A percentile compares a stretch with the other conserved stretches of the same genome.
These are phyloP conservation scores for Drosophila tanythrix DNA, from an alignment of 2,888 invertebrate genomes.

Conservation along the genomic window DNA sequence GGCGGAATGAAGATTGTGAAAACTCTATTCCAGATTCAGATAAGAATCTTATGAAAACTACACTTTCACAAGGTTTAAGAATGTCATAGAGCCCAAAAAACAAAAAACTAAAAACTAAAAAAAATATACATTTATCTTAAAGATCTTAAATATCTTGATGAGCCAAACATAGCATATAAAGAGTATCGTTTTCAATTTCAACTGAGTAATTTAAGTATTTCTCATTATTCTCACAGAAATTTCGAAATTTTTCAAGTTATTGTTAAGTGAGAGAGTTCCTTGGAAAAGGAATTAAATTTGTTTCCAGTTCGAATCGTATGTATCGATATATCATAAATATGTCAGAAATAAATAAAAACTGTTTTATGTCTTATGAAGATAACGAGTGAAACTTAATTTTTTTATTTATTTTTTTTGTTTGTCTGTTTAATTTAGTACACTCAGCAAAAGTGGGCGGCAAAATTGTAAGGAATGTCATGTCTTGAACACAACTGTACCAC, in stretches of 20 bases:
- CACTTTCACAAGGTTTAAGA: not conserved
- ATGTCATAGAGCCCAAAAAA: not conserved
- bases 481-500: constrained; percentile 64
- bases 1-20: not conserved
- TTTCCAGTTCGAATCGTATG: not conserved
- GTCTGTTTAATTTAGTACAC: not conserved
- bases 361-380: not conserved
- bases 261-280: not conserved
- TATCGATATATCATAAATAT: not conserved
- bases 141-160: not conserved
- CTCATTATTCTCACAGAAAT: not conserved
- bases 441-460: not conserved
- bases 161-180: no score
- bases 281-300: not conserved
- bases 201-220: not conserved
- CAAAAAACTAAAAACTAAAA: not conserved
- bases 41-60: not conserved
- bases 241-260: not conserved
- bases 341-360: not conserved
- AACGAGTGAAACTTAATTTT: not conserved
- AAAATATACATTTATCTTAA: not conserved
- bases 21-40: not conserved
- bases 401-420: not conserved
- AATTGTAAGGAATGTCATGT: constrained; percentile 23
- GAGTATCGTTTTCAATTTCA: not conserved